Base-by-base conservation (phyloP, 2,888 invertebrate species). In the Lasioglossum lativentre region DNA sequence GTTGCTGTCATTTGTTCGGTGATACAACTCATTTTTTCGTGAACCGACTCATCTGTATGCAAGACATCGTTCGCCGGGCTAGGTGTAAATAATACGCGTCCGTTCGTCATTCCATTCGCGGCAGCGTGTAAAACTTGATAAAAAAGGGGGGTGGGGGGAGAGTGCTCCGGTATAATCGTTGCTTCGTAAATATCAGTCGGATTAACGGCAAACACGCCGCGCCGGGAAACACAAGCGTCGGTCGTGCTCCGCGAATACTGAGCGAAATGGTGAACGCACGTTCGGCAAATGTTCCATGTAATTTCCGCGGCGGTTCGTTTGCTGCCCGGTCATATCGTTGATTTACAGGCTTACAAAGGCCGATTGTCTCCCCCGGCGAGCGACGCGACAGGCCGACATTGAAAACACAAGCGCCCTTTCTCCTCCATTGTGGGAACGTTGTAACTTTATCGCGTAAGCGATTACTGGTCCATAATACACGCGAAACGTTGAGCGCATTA, bases 321-420 rank as follows among this genome's bases (percentile, higher is more conserved):
- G 59, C 47, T 34, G 19, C 27, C 40, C 38, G 66, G 75, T 75
- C 68, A 34, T 78, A 75, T 42, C 63, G 78, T 56, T 83, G 83
- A 83, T 83, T 85, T 75, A 75, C 71, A 78, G 52, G 78, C 63
- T 83, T 83, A 83, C 83, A 72, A 56, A 85, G 59, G 30, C 16
- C 59, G 78, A 78, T 27, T 71, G 75, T 75, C 19, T 40, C 42
- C n/a, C n/a, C 4, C 56, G 56, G n/a, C 4, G 56, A 56, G 30
- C 14, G 12, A 27, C 59, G 27, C 59, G 27, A 16, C 59, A 56
- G 6, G 1, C 23, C 66, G 66, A 66, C 66, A 66, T 66, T n/a
- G 38, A 70, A 70, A 76, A 81, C 76, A 76, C 23, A 27, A 27
- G n/a, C 4, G 42, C 12, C 16, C n/a, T 38, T 38, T 3, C 16